Conservation (phyloP, 2,888 invertebrate genomes). For the Lochmaea capreae region DNA sequence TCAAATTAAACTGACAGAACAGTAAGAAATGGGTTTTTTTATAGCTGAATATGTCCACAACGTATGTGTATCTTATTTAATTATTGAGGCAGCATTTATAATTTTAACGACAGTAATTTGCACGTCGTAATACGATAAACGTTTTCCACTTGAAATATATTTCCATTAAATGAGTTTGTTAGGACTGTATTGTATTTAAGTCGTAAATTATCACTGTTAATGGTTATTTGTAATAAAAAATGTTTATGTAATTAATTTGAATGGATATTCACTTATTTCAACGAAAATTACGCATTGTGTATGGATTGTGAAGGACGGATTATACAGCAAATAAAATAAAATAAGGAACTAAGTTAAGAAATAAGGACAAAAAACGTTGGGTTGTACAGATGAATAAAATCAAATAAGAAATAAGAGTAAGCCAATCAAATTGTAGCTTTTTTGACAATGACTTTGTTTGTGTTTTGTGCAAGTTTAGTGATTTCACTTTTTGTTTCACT, state of each 20-base stretch:
- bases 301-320: too few species aligned
- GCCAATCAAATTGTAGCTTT: too few species aligned
- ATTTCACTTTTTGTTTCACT: too few species aligned
- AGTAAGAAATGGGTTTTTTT: not conserved
- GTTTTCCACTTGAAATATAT: not conserved
- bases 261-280: too few species aligned
- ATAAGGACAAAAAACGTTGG: too few species aligned
- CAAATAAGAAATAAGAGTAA: too few species aligned
- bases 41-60: not conserved
- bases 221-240: not conserved
- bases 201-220: not conserved
- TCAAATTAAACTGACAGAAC: not conserved
- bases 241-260: not conserved
- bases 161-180: not conserved
- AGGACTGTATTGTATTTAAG: not conserved
- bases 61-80: not conserved
- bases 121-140: not conserved
- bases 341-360: too few species aligned
- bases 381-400: too few species aligned
- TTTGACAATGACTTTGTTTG: too few species aligned
- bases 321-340: too few species aligned
- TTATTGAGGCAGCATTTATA: not conserved
- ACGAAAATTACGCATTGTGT: too few species aligned
- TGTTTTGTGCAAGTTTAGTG: too few species aligned
- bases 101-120: not conserved